Base-by-base conservation (phyloP, 35 echinoderm and acorn worm genomes). In the Patiria miniata region DNA sequence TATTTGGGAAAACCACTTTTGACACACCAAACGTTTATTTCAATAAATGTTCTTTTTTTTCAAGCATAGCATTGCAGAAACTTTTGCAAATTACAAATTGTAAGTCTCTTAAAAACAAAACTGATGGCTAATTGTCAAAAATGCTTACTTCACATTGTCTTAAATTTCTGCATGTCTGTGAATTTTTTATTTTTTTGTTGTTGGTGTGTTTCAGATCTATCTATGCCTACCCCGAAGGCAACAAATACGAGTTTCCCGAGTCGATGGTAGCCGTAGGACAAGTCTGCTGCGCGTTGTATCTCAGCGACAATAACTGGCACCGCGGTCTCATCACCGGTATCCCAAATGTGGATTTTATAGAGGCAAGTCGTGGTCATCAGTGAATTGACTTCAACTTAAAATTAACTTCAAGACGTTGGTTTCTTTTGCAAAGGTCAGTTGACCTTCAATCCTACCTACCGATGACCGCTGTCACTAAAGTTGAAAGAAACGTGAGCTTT, bases 301-400 rank as follows among this genome's bases (percentile, higher is more conserved):
- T 91, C 29, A 89, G 91, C 40, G 96, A 99, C 68, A 91, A 87
- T 54, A 99, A 99, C 87, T 99, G 96, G 96, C 96, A 99, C 55
- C 81, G 96, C 42, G 96, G 81, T 5, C 37, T 94, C 36, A 99
- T 99, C 38, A 99, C 96, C 28, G 96, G 96, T 30, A 87, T 99
- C 4, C 87, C 89, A 21, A 88, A 89, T 61, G 81, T 88, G 34
- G 96, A 90, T 79, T 82, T 99, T 83, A 83, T 94, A 26, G 96
- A 99, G 96, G 96, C 94, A 79, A 37, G 90, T 73, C 40, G 36
- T 81, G 59, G 39, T n/a, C n/a, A n/a, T n/a, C n/a, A n/a, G n/a
- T n/a, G n/a, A n/a, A n/a, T n/a, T n/a, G n/a, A n/a, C n/a, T n/a
- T n/a, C n/a, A n/a, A n/a, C n/a, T n/a, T n/a, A 19, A 15, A 15